Base-by-base conservation (phyloP, 2,797 vertebrate species). In the Podarcis siculus region DNA sequence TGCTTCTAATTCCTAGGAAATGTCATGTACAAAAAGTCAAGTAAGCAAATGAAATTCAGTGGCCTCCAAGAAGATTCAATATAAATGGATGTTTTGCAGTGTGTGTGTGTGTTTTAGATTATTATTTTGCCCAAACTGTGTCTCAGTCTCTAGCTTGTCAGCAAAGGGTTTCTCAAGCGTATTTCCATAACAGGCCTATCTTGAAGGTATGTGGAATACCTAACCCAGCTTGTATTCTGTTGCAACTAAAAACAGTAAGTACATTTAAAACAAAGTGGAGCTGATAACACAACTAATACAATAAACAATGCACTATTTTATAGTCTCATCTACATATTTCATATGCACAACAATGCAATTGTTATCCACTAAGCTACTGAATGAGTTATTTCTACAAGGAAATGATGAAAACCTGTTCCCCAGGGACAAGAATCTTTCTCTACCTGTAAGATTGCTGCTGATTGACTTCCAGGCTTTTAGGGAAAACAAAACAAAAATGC, bases 1-100 rank as follows among this genome's bases (percentile, higher is more conserved):
- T 82, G 75, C 78, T 91, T 83, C 55, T 91, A 89, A 39, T 85
- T 87, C 45, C 67, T 66, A 35, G 66, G 79, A 35, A 87, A 79
- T 88, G 79, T 73, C 12, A 90, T 87, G 27, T 27, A 21, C 66
- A 87, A 92, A 71, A 83, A 79, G 66, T 10, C 23, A 71, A 61
- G 85, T 0, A 19, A 10, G 23, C 30, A 75, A n/a, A n/a, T 81
- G 19, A 83, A 35, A 49, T 86, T 85, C 12, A 9, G 10, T 42
- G 73, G 19, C 35, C 81, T 39, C 45, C 64, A n/a, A 61, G 27
- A 75, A n/a, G 7, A 37, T 66, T 10, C 4, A 12, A 72, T 55
- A 55, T 55, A 55, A 37, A 19, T 79, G 37, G n/a, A 55, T 55
- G 32, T 27, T 71, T 42, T 69, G 64, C 30, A 25, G 2, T 30